Base-by-base conservation (phyloP, 2,888 invertebrate species). In the Trichopoda pennipes region DNA sequence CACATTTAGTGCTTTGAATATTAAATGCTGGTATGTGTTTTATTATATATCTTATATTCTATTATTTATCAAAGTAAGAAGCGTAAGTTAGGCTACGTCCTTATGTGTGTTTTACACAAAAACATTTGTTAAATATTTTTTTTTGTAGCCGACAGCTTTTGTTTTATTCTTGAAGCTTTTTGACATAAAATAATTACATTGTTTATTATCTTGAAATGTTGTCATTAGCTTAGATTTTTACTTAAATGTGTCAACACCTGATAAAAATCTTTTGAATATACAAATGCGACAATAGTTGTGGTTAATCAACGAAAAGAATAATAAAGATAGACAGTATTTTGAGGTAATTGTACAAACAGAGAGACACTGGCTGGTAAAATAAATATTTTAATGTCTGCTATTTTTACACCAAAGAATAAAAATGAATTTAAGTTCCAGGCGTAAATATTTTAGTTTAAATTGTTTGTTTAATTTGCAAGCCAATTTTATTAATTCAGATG, bases 211-310 rank as follows among this genome's bases (percentile, higher is more conserved):
- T 78, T 75, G 53, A 64, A 63, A 53, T 75, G 74, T 60, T 81
- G 74, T 74, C 78, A 70, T 81, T 81, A 78, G 70, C 78, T 58
- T 77, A 63, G 63, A 60, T 68, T 66, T 72, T 77, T 64, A 51
- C 60, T 49, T 70, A 78, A 78, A 78, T 66, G 78, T 78, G 78
- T 78, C 81, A 82, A 78, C 81, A 82, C 78, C 60, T 78, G 81
- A 82, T 78, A 66, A 53, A 55, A 60, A 82, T 82, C 81, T 70
- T 16, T 42, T 47, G 61, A 10, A 14, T 14, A 42, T 3, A 38
- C 16, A 42, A 68, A n/a, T 44, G 42, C 14, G 42, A n/a, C n/a
- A 44, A 14, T 44, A 38, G 7, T 38, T 12, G 38, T 10, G 12
- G 12, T 38, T 38, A 12, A 3, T 14, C 4, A 10, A 10, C 38